Percentiles rank a stretch among this genome's conserved stretches.
Evolutionary conservation across 2,888 invertebrate species (phyloP).

Genomic region (Polydrusus tereticollis): DNA sequence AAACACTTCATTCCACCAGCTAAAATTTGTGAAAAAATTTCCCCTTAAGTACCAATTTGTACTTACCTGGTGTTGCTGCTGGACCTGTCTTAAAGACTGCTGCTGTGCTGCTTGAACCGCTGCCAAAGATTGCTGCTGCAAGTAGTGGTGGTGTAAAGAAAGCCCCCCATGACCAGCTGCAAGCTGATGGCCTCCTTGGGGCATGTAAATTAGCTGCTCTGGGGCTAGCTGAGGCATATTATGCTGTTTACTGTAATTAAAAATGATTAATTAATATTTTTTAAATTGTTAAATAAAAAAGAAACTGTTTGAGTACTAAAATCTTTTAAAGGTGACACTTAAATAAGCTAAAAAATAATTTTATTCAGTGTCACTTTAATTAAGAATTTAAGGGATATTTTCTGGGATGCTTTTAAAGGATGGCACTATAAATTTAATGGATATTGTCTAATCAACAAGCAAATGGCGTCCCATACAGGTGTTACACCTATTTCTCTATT

Average conservation of each 20-base stretch:
- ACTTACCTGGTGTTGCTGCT: slow-evolving; percentile 58
- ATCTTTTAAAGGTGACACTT: neutral
- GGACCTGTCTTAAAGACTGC: slow-evolving; percentile 48
- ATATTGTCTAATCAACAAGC: too few species aligned
- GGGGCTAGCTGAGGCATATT: slow-evolving; percentile 61
- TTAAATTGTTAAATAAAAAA: neutral
- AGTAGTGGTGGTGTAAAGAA: slow-evolving; percentile 61
- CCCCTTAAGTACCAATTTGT: too few species aligned
- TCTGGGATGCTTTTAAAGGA: too few species aligned
- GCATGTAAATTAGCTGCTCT: slow-evolving; percentile 75
- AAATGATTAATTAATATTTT: neutral
- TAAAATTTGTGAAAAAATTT: too few species aligned
- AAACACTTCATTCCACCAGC: too few species aligned
- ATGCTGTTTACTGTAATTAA: slow-evolving; percentile 66
- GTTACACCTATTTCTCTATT: too few species aligned
- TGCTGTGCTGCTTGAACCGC: slow-evolving; percentile 63
- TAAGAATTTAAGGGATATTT: too few species aligned
- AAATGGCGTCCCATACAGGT: too few species aligned
- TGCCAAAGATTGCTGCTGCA: slow-evolving; percentile 58
- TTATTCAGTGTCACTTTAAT: neutral
- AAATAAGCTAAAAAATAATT: neutral
- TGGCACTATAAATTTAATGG: too few species aligned
- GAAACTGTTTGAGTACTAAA: too few species aligned
- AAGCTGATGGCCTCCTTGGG: slow-evolving; percentile 65
- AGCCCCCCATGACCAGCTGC: slow-evolving; percentile 66